These are phyloP conservation scores for Petrolisthes cinctipes DNA, from an alignment of 2,888 invertebrate genomes.

Conservation along the genomic window DNA sequence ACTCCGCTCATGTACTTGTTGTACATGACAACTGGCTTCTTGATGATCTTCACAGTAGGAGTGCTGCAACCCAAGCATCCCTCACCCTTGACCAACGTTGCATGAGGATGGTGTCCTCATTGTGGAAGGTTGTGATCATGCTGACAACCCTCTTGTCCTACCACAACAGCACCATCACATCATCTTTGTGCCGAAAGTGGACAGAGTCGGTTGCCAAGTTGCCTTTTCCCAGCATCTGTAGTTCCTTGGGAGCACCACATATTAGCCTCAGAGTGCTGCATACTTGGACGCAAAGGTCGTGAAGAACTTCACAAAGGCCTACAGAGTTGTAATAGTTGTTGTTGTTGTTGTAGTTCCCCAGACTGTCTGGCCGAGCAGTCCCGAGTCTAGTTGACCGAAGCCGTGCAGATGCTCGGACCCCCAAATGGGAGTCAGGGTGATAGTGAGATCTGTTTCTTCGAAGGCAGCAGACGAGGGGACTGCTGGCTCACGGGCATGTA, in stretches of 20 bases:
- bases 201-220: too few relatives aligned
- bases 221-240: not conserved
- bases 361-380: too few relatives aligned
- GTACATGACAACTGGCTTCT: not conserved
- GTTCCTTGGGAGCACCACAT: not conserved
- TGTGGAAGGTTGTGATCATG: not conserved
- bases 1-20: not conserved
- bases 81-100: not conserved
- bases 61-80: not conserved
- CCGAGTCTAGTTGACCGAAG: too few relatives aligned
- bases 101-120: not conserved
- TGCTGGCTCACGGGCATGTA: too few relatives aligned
- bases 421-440: too few relatives aligned
- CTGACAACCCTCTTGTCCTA: not conserved
- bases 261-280: not conserved
- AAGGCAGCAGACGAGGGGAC: too few relatives aligned
- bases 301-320: not conserved
- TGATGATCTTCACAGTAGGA: not conserved
- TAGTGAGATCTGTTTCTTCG: too few relatives aligned
- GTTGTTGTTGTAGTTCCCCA: too few relatives aligned
- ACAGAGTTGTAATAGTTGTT: too few relatives aligned
- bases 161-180: not conserved
- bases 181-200: not conserved
- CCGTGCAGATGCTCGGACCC: too few relatives aligned
- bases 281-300: not conserved